Conservation (phyloP, 2,797 vertebrate genomes). For the Gorsachius magnificus region DNA sequence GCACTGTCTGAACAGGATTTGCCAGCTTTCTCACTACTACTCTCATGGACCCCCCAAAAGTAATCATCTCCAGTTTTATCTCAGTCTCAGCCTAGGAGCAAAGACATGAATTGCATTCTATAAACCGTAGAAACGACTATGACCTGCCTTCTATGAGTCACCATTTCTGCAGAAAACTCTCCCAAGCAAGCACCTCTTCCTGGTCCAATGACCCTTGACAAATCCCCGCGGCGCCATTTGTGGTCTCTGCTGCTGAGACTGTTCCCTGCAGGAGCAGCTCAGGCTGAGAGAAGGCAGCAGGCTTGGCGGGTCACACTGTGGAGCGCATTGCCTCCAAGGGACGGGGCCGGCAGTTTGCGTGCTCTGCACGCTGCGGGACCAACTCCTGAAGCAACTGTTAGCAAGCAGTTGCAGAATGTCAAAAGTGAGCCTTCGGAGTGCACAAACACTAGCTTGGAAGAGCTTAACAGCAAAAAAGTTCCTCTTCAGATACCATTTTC, state of each 20-base stretch:
- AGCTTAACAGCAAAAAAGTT: not conserved
- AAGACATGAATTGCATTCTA: not conserved
- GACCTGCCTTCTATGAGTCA: not conserved
- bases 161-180: not conserved
- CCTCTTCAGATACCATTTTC: not conserved
- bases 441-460: not conserved
- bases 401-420: constrained; percentile 1
- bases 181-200: not conserved
- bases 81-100: not conserved
- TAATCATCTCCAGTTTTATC: not conserved
- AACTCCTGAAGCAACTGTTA: not conserved
- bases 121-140: not conserved
- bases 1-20: not conserved
- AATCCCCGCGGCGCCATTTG: not conserved
- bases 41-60: not conserved
- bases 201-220: not conserved
- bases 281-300: not conserved
- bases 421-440: not conserved
- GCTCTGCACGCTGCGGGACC: not conserved
- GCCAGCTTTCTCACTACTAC: not conserved
- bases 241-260: not conserved
- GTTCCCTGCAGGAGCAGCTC: not conserved
- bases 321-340: not conserved
- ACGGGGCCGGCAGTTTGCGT: not conserved
- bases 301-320: not conserved